Percentiles rank a stretch among this genome's conserved stretches.
These are phyloP conservation scores for Pagrus major DNA, from an alignment of 2,113 vertebrate genomes.

Conservation along the genomic window DNA sequence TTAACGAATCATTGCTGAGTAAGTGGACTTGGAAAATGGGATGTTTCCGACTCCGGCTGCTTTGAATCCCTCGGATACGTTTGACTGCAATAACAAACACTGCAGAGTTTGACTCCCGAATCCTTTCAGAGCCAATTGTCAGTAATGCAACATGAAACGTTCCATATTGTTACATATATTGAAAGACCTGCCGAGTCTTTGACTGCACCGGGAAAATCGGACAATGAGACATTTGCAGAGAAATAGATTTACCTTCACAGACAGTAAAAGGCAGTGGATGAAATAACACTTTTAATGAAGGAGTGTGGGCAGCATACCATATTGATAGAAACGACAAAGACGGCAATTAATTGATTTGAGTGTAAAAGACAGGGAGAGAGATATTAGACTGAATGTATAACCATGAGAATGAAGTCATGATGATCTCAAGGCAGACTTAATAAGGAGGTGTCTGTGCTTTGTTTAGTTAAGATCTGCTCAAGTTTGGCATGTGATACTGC, in stretches of 20 bases:
- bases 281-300: constrained; percentile 21
- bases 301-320: background rate
- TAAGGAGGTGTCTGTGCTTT: constrained; percentile 40
- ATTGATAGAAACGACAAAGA: constrained; percentile 18
- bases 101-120: constrained; percentile 54
- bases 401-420: constrained; percentile 15
- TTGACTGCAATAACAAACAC: constrained; percentile 72
- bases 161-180: constrained; percentile 43
- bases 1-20: constrained; percentile 50
- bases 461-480: constrained; percentile 34
- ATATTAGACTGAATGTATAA: background rate
- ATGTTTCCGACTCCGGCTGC: constrained; percentile 53
- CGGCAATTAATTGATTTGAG: background rate
- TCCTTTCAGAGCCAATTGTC: constrained; percentile 59
- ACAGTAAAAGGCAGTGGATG: too few relatives aligned
- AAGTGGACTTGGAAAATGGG: constrained; percentile 50
- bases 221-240: constrained; percentile 21
- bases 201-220: constrained; percentile 4
- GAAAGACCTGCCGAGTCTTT: constrained; percentile 43
- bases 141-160: constrained; percentile 62
- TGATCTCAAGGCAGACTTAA: constrained; percentile 36
- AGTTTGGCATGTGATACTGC: constrained; percentile 30
- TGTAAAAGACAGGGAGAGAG: background rate
- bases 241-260: constrained; percentile 23
- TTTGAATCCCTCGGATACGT: constrained; percentile 45